Evolutionary conservation across 2,888 invertebrate genomes (phyloP), one percentile per base, ranked within the genome.

Genomic region (Stenotaenia linearis): DNA sequence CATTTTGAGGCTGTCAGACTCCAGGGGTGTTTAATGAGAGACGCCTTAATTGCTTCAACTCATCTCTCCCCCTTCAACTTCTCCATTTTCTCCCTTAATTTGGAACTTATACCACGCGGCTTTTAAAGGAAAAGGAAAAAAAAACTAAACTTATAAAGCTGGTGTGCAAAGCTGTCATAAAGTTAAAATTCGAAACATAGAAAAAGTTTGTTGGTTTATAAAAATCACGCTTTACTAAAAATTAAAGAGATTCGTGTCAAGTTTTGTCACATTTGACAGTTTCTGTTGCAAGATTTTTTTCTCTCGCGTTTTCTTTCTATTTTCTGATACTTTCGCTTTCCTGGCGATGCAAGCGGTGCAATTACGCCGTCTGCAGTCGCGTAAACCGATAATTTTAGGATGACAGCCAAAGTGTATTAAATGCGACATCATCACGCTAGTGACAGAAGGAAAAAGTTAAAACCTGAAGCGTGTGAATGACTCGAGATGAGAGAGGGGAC

Each of bases 361-460:
- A 69, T 69, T 69, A 69, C 69, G 28, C n/a, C 69, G 69, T 15
- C 69, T 69, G 50, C 25, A 69, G 28, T 28, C 69, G 69, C 28
- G 25, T 28, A 69, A 28, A 28, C 69, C 69, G 69, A 69, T 69
- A 69, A 69, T 69, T 69, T 28, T 28, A 69, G 69, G 69, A 25
- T 69, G 69, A 69, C 69, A 69, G 69, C 25, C 69, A 69, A 69
- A 69, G 69, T 69, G 25, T 69, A 69, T 69, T 69, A 69, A 69
- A 69, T 69, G 69, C 69, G 69, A 69, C 69, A 69, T 25, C 69
- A 69, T 69, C 69, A 28, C 69, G n/a, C 69, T 1, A 69, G 25
- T 69, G 69, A 69, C 69, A 69, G 69, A 69, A 69, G 69, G 69
- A 69, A 69, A 69, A 69, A 69, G 69, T 69, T 69, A 69, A 69